Base-by-base conservation (phyloP, 2,888 invertebrate species). In the Dorcus parallelipipedus region DNA sequence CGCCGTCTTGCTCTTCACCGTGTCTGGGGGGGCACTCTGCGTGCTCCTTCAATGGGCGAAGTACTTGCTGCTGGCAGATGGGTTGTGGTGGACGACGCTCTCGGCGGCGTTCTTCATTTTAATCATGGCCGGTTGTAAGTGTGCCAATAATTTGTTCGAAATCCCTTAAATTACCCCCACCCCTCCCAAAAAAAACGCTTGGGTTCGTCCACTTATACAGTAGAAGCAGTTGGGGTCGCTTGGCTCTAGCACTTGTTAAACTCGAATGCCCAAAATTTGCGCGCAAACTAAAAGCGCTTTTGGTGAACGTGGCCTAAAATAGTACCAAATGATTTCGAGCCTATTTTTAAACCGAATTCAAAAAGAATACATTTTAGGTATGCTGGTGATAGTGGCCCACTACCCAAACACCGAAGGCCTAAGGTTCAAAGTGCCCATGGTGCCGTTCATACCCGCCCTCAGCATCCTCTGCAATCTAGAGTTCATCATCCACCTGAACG, bases 381-480 rank as follows among this genome's bases (percentile, higher is more conserved):
- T 92, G 54, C 78, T 89, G 53, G 81, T 91, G 9, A 92, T 93
- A 59, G 69, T 71, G 14, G 84, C 85, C 57, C 90, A 88, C 26
- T 90, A 90, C 73, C 88, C 89, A 73, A 90, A 86, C 70, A 85
- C 86, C 1, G 80, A 82, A 6, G 86, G 88, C 2, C 73, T 90
- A 49, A 84, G 86, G 58, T 93, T 92, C 75, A 87, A 87, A 64
- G 93, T 93, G 38, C 93, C 93, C 0, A 80, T 90, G 76, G 91
- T 93, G 51, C 93, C 93, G 0, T 78, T 89, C 33, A 73, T 93
- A 52, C 93, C 93, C 0, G 88, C 90, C 0, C 73, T 89, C 17
- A 92, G 93, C 68, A 91, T 94, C 60, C 81, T 91, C 64, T 86
- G 89, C 70, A 94, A 94, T 72, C 84, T 93, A 4, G 88, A 88